These are phyloP conservation scores for Acipenser ruthenus DNA, from an alignment of 2,797 vertebrate genomes.

Conservation along the genomic window DNA sequence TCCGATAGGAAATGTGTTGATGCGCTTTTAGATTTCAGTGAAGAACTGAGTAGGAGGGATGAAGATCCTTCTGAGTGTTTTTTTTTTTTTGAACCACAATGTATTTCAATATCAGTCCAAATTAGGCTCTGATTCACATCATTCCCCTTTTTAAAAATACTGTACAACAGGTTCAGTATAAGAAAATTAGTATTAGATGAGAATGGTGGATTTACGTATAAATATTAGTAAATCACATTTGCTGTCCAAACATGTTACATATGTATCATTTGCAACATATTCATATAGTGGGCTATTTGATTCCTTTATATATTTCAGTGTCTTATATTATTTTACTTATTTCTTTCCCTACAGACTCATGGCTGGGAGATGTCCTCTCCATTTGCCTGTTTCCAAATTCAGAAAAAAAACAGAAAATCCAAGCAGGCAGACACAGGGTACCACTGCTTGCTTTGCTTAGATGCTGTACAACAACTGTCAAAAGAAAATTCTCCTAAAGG, in stretches of 20 bases:
- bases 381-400: constrained; percentile 48
- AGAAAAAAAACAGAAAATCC: constrained; percentile 44
- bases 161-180: too few relatives aligned
- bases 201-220: background rate
- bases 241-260: too few relatives aligned
- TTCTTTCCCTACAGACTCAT: constrained; percentile 48
- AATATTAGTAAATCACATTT: background rate
- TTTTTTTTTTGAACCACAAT: background rate
- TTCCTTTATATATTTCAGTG: constrained; percentile 1
- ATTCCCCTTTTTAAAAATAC: too few relatives aligned
- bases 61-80: constrained; percentile 36
- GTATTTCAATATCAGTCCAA: too few relatives aligned
- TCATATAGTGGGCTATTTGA: background rate
- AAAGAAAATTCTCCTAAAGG: constrained; percentile 21
- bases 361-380: constrained; percentile 61
- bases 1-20: constrained; percentile 45
- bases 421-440: constrained; percentile 34
- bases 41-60: constrained; percentile 47
- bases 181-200: too few relatives aligned
- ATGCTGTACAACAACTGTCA: constrained; percentile 25
- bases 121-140: too few relatives aligned
- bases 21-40: constrained; percentile 61
- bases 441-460: constrained; percentile 42
- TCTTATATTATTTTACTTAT: constrained; percentile 2
- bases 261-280: too few relatives aligned